These are phyloP conservation scores for Cervus canadensis DNA, from an alignment of 2,113 vertebrate species.

Conservation along the genomic window DNA sequence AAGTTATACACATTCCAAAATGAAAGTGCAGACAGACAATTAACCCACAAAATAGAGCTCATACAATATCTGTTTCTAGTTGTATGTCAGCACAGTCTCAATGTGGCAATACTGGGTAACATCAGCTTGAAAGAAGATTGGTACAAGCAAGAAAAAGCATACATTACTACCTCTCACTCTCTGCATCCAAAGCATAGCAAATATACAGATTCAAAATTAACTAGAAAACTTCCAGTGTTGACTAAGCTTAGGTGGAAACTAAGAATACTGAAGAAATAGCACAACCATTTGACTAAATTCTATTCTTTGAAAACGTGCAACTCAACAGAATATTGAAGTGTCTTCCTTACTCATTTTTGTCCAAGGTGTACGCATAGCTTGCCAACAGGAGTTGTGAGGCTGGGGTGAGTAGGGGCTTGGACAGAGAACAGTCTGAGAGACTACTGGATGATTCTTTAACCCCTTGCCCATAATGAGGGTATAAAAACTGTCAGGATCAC, in stretches of 20 bases:
- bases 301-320: background rate
- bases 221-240: background rate
- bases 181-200: background rate
- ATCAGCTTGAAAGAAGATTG: constrained; percentile 1
- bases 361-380: background rate
- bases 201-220: background rate
- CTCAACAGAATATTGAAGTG: background rate
- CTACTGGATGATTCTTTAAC: background rate
- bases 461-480: background rate
- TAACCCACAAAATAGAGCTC: constrained; percentile 58
- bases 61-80: constrained; percentile 55
- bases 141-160: background rate
- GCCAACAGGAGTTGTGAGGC: background rate
- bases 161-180: background rate
- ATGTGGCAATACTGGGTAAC: background rate
- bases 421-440: background rate
- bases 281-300: background rate
- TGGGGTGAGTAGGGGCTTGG: background rate
- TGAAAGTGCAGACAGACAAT: constrained; percentile 71
- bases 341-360: background rate
- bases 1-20: constrained; percentile 61
- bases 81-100: constrained; percentile 25
- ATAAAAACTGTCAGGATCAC: background rate
- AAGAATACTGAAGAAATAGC: background rate
- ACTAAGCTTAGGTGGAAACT: background rate